These are phyloP conservation scores for Lathronympha strigana DNA, from an alignment of 2,888 invertebrate genomes.

Conservation along the genomic window DNA sequence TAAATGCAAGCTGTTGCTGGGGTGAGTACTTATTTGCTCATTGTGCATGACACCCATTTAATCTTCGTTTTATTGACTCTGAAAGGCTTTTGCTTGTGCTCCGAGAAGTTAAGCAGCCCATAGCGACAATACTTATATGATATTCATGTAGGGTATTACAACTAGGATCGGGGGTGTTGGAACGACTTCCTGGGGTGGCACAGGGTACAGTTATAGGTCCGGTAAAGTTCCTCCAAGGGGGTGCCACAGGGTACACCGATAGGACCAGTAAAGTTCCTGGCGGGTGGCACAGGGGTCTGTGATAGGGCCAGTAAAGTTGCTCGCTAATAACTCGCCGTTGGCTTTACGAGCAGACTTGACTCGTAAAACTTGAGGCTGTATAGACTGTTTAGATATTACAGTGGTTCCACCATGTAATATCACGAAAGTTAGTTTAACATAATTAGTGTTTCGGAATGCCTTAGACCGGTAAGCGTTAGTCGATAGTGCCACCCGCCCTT, in stretches of 20 bases:
- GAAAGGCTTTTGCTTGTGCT: neutral
- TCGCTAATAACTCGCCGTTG: conserved; percentile 47
- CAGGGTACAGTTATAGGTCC: neutral
- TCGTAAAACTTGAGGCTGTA: conserved; percentile 50
- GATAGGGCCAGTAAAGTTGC: conserved; percentile 48
- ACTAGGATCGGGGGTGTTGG: neutral
- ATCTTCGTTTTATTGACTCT: too few species aligned
- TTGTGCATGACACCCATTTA: too few species aligned
- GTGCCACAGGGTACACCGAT: neutral
- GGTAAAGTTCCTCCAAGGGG: neutral
- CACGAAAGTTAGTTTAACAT: neutral
- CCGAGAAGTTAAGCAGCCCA: too few species aligned
- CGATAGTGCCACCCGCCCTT: too few species aligned
- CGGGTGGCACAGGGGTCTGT: conserved; percentile 10
- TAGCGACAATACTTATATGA: too few species aligned
- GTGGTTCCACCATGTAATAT: conserved; percentile 6
- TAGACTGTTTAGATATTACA: conserved; percentile 9
- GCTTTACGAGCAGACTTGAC: conserved; percentile 46
- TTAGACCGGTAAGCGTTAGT: too few species aligned
- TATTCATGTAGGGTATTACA: neutral
- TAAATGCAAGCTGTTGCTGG: too few species aligned
- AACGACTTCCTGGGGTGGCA: neutral
- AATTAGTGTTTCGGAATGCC: too few species aligned
- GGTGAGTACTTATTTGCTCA: too few species aligned
- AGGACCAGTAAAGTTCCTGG: neutral